Conservation (phyloP, 2,113 vertebrate genomes). For the Mus musculus region DNA sequence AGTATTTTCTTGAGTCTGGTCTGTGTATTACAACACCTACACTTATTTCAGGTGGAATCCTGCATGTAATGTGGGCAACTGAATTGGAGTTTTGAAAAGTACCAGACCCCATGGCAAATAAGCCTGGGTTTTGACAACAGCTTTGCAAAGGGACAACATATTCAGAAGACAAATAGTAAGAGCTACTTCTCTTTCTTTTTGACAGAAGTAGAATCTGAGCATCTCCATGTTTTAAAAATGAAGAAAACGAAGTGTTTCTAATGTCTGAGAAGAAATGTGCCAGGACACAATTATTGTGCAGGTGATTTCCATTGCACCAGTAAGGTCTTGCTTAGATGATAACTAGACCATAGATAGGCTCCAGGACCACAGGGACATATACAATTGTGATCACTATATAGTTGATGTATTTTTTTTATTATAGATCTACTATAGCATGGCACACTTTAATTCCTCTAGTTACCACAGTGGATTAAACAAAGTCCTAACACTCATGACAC, state of each 20-base stretch:
- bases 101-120: background rate
- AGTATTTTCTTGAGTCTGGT: background rate
- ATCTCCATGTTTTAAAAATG: constrained; percentile 21
- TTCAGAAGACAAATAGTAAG: constrained; percentile 4
- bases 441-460: background rate
- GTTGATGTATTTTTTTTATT: background rate
- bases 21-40: background rate
- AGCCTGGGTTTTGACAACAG: background rate
- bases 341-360: background rate
- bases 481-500: background rate
- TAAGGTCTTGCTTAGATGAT: background rate
- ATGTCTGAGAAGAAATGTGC: background rate
- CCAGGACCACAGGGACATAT: background rate
- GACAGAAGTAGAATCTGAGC: background rate
- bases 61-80: background rate
- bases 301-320: background rate
- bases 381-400: background rate
- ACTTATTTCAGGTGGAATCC: constrained; percentile 25
- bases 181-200: background rate
- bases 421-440: background rate
- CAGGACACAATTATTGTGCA: background rate
- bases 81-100: background rate
- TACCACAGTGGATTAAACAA: background rate
- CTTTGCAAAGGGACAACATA: background rate
- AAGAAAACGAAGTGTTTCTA: background rate